These are phyloP conservation scores for Paradoxurus hermaphroditus DNA, from an alignment of 2,113 vertebrate genomes.

Conservation along the genomic window DNA sequence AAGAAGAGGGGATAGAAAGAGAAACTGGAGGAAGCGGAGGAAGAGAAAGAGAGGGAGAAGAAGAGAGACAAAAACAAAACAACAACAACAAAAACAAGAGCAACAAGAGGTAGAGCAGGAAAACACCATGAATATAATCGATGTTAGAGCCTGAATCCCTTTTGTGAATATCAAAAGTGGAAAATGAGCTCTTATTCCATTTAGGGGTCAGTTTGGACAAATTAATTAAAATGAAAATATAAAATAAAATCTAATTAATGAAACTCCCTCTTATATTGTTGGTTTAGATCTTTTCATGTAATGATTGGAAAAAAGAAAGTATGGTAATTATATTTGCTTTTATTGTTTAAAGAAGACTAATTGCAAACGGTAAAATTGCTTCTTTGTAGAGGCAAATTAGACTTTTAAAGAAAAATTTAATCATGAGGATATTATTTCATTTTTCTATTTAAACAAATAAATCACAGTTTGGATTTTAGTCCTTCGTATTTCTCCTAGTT, in stretches of 20 bases:
- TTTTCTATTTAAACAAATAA: conserved; percentile 30
- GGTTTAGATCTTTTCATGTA: conserved; percentile 35
- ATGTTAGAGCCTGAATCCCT: accelerated
- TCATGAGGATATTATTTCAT: conserved; percentile 19
- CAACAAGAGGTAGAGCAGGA: neutral
- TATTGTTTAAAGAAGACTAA: conserved; percentile 48
- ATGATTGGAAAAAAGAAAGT: conserved; percentile 18
- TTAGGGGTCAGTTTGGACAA: neutral
- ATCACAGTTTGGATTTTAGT: neutral
- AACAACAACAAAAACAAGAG: neutral
- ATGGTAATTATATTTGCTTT: conserved; percentile 44
- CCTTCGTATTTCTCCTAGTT: neutral
- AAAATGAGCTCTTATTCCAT: neutral
- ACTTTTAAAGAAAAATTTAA: conserved; percentile 36
- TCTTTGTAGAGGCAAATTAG: conserved; percentile 35
- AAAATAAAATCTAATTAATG: conserved; percentile 29
- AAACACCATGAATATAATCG: neutral
- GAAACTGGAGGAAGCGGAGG: neutral
- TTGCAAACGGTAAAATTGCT: conserved; percentile 5
- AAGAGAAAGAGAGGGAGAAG: neutral
- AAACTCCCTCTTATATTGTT: neutral
- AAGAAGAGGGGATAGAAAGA: neutral
- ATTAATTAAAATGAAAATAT: conserved; percentile 33
- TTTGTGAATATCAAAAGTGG: neutral
- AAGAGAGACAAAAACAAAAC: neutral